Percentiles rank a stretch among this genome's conserved stretches.
Evolutionary conservation across 2,888 invertebrate genomes (phyloP).

Genomic region (Acanthosepion esculentum): DNA sequence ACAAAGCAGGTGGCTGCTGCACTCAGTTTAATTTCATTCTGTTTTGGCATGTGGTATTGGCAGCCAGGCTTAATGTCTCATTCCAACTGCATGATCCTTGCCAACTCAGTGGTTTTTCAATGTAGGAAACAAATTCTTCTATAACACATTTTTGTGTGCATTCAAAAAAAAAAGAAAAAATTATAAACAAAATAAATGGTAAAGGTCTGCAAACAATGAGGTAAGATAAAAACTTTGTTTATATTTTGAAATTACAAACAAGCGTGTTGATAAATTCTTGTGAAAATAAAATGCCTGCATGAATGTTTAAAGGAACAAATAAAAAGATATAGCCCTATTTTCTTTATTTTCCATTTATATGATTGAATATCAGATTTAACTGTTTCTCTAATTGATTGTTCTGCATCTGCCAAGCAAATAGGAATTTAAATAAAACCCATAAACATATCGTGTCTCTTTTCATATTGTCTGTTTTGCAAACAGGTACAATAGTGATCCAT

Average conservation of each 20-base stretch:
- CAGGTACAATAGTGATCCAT: neutral
- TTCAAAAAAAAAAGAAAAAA: neutral
- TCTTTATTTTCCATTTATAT: neutral
- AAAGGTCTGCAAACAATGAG: neutral
- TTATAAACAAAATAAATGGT: neutral
- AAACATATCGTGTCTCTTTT: neutral
- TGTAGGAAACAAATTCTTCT: neutral
- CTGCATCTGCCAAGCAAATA: neutral
- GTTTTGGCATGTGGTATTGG: neutral
- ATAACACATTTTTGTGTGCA: conserved; percentile 17
- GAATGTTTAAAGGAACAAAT: neutral
- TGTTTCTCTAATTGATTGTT: neutral
- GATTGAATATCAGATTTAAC: neutral
- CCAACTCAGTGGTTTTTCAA: neutral
- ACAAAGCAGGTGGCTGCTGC: conserved; percentile 33
- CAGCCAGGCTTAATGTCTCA: neutral
- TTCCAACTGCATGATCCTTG: neutral
- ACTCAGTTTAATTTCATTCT: neutral
- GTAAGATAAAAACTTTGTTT: neutral
- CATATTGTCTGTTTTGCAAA: neutral
- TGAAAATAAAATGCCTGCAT: neutral
- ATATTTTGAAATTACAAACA: neutral
- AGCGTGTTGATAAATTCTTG: neutral
- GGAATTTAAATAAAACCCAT: neutral
- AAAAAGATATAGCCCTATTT: neutral